phyloP scores from a whole-genome alignment of 2,113 vertebrate species.

The Megaptera novaeangliae region DNA sequence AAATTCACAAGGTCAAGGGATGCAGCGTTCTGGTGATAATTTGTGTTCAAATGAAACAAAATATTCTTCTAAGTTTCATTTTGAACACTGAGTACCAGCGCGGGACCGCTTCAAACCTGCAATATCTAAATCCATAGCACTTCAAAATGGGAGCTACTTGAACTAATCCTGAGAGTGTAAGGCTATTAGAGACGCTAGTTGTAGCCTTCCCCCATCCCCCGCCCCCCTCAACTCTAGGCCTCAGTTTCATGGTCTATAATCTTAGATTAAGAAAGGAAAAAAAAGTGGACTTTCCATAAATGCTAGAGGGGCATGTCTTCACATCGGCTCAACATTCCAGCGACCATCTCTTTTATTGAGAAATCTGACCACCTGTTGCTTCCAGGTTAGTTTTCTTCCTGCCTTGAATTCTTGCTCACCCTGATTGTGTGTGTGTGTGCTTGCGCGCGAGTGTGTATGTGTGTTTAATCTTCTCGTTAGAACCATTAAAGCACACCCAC shows the following conservation, averaged over 20 bases:
- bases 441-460: background rate
- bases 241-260: background rate
- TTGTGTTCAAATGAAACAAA: background rate
- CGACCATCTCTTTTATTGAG: background rate
- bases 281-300: background rate
- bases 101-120: background rate
- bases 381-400: background rate
- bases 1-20: background rate
- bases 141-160: background rate
- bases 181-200: background rate
- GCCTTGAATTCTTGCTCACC: background rate
- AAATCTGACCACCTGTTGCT: slow-evolving; percentile 41
- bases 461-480: background rate
- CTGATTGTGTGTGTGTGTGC: background rate
- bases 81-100: background rate
- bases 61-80: background rate
- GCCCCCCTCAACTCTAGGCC: background rate
- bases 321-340: background rate
- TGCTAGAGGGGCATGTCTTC: background rate
- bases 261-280: background rate
- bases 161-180: background rate
- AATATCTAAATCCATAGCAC: background rate
- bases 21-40: background rate
- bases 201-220: background rate
- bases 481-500: background rate